A percentile compares a stretch with the other conserved stretches of the same genome.
phyloP scores from a whole-genome alignment of 2,888 invertebrate species.

The Andrena fulva region DNA sequence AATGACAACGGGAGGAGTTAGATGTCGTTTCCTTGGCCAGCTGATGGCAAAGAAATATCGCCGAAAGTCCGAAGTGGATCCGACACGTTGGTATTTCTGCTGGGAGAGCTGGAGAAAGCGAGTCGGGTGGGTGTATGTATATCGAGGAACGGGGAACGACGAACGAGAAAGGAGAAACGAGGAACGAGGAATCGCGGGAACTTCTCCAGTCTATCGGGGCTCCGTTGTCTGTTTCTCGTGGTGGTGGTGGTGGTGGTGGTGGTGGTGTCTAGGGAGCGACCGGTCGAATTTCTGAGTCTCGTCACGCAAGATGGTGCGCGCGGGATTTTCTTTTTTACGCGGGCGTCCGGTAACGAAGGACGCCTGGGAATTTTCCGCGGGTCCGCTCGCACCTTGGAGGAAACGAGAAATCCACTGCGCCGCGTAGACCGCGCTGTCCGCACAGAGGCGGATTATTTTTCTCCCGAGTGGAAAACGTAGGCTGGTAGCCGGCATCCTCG shows the following conservation, averaged over 20 bases:
- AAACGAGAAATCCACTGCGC: conserved; percentile 68
- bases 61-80: background rate
- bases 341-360: conserved; percentile 64
- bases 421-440: background rate
- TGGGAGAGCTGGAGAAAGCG: conserved; percentile 44
- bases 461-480: conserved; percentile 28
- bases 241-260: background rate
- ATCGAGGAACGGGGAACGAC: conserved; percentile 25
- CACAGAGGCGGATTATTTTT: conserved; percentile 47
- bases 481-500: conserved; percentile 19
- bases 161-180: conserved; percentile 11
- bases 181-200: conserved; percentile 38
- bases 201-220: background rate
- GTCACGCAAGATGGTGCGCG: conserved; percentile 71
- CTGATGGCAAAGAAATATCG: background rate
- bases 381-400: conserved; percentile 65
- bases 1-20: background rate
- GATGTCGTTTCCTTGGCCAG: background rate
- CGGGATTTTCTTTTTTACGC: conserved; percentile 70
- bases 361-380: conserved; percentile 78
- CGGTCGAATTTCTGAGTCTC: conserved; percentile 65
- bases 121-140: background rate
- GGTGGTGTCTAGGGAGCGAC: conserved; percentile 10
- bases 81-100: conserved; percentile 49
- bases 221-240: conserved; percentile 2